Conservation (phyloP, 2,888 invertebrate genomes). For the Trichacis sp. region DNA sequence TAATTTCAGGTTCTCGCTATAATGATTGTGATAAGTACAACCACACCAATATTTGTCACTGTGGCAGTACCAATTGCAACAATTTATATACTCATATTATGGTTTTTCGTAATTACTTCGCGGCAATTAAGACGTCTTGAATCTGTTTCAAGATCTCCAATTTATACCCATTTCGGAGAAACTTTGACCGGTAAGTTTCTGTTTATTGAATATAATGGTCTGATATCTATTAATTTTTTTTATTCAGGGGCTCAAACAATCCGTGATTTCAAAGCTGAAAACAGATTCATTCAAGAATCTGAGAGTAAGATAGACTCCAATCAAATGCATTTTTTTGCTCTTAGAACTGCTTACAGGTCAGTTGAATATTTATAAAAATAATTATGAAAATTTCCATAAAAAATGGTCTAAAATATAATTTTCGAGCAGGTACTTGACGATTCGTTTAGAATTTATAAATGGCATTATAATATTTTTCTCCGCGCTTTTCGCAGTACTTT, state of each 20-base stretch:
- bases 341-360: no score
- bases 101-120: slow-evolving; percentile 94
- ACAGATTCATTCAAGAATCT: slow-evolving; percentile 88
- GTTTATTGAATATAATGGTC: no score
- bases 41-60: slow-evolving; percentile 84
- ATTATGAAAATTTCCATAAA: no score
- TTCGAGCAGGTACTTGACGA: no score
- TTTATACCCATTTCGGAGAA: no score
- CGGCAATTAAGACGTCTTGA: slow-evolving; percentile 95
- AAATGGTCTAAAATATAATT: no score
- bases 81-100: slow-evolving; percentile 90
- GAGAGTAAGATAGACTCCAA: slow-evolving; percentile 93
- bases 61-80: no score
- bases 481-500: no score
- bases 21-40: slow-evolving; percentile 86
- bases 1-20: slow-evolving; percentile 84
- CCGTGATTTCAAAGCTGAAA: slow-evolving; percentile 84
- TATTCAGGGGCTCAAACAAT: slow-evolving; percentile 78
- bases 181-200: slow-evolving; percentile 84
- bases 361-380: no score
- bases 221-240: background rate
- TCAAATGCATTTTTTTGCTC: slow-evolving; percentile 78
- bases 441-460: no score
- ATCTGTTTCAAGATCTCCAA: slow-evolving; percentile 95
- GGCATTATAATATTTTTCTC: no score